A percentile compares a stretch with the other conserved stretches of the same genome.
Evolutionary conservation across 2,797 vertebrate species (phyloP).

Genomic region (Dipus sagitta): DNA sequence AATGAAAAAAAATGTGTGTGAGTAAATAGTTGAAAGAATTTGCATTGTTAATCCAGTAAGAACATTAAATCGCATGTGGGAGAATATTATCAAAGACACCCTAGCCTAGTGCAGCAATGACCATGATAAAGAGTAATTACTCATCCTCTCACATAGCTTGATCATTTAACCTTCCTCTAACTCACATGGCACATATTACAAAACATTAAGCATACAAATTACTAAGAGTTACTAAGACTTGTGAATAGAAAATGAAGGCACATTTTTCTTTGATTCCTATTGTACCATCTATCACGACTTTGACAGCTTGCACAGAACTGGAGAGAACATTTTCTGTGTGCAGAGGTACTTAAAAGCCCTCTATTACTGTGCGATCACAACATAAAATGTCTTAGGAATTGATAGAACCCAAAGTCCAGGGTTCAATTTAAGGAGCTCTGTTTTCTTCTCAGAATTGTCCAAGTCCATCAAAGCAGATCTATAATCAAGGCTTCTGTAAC

Average conservation of each 20-base stretch:
- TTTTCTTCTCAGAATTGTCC: not conserved
- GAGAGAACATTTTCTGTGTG: slow-evolving; percentile 14
- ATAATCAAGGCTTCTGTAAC: not conserved
- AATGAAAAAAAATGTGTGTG: slow-evolving; percentile 44
- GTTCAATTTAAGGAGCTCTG: slow-evolving; percentile 31
- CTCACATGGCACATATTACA: not conserved
- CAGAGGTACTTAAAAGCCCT: not conserved
- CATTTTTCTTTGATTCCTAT: not conserved
- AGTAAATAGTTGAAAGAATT: slow-evolving; percentile 1
- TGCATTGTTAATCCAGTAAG: slow-evolving; percentile 1
- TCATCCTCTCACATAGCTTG: not conserved
- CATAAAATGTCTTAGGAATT: not conserved
- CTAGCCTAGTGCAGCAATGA: not conserved
- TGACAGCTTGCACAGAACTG: not conserved
- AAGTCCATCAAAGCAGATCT: not conserved
- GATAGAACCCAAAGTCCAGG: not conserved
- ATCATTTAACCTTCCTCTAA: not conserved
- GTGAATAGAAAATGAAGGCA: not conserved
- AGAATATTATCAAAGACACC: not conserved
- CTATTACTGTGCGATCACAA: not conserved
- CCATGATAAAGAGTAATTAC: not conserved
- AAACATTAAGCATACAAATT: slow-evolving; percentile 30
- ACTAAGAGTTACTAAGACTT: not conserved
- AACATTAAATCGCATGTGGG: not conserved
- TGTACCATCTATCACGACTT: not conserved